Evolutionary conservation across 2,113 vertebrate species (phyloP).

Genomic region (Sinocyclocheilus anophthalmus): DNA sequence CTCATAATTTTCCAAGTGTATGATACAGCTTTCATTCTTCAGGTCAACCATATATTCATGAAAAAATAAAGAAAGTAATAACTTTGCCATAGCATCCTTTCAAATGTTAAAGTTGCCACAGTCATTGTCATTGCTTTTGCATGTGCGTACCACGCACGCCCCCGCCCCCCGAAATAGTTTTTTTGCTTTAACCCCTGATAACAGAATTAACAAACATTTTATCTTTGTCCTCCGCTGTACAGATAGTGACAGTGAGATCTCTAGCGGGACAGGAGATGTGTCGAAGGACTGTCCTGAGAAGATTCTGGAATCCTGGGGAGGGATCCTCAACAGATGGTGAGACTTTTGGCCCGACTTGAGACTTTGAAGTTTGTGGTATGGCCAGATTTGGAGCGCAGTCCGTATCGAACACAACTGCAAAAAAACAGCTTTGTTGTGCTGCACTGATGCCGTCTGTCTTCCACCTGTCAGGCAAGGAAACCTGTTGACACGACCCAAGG

Average conservation of each 20-base stretch:
- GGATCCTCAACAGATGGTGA: constrained; percentile 92
- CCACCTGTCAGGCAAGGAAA: constrained; percentile 86
- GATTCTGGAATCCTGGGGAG: constrained; percentile 96
- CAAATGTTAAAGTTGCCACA: too few species aligned
- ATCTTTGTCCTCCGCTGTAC: constrained; percentile 46
- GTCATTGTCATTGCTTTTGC: too few species aligned
- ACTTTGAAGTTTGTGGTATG: background rate
- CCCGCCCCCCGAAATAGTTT: too few species aligned
- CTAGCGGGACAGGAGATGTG: constrained; percentile 95
- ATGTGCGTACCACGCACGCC: too few species aligned
- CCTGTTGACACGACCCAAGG: constrained; percentile 87
- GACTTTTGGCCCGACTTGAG: background rate
- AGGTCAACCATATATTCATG: too few species aligned
- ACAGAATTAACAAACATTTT: background rate
- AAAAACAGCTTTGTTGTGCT: background rate
- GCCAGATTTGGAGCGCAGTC: background rate
- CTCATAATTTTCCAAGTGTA: too few species aligned
- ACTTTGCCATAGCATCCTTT: too few species aligned
- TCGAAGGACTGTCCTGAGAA: constrained; percentile 99
- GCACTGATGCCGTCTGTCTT: constrained; percentile 40
- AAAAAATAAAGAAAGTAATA: too few species aligned
- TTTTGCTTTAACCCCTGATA: too few species aligned
- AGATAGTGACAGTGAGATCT: constrained; percentile 98
- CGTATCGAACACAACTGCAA: background rate
- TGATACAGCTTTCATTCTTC: too few species aligned